A percentile compares a stretch with the other conserved stretches of the same genome.
Evolutionary conservation across 2,797 vertebrate genomes (phyloP).

Genomic region (Erpetoichthys calabaricus): DNA sequence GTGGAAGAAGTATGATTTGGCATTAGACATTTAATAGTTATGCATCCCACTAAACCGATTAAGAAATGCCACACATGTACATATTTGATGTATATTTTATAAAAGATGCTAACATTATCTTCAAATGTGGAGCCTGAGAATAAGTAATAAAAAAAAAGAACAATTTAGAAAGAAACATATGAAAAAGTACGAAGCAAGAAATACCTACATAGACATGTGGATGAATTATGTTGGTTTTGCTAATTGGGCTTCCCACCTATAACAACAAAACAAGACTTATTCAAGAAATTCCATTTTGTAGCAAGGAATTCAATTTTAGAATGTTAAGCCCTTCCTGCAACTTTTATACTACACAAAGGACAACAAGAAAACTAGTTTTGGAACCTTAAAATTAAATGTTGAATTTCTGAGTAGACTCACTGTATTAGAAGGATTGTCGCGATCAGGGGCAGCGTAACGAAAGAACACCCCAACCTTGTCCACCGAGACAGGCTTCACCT

Average conservation of each 20-base stretch:
- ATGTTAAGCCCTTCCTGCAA: slow-evolving; percentile 14
- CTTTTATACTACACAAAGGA: slow-evolving; percentile 14
- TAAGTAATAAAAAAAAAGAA: too few species aligned
- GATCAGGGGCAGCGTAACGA: slow-evolving; percentile 83
- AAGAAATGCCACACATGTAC: too few species aligned
- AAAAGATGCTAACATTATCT: too few species aligned
- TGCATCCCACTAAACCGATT: too few species aligned
- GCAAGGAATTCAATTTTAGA: slow-evolving; percentile 20
- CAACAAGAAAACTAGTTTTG: too few species aligned
- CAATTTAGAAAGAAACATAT: not conserved
- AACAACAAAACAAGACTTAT: slow-evolving; percentile 20
- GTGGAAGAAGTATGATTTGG: too few species aligned
- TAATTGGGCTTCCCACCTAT: slow-evolving; percentile 89
- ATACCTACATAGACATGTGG: slow-evolving; percentile 92
- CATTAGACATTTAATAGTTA: too few species aligned
- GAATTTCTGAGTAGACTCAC: slow-evolving; percentile 41
- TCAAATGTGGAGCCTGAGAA: too few species aligned
- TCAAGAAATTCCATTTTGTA: slow-evolving; percentile 8
- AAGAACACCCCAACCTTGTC: slow-evolving; percentile 96
- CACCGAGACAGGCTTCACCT: slow-evolving; percentile 88
- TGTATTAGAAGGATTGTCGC: slow-evolving; percentile 75
- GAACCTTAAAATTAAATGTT: too few species aligned
- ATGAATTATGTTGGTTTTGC: slow-evolving; percentile 91
- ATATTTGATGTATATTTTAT: too few species aligned
- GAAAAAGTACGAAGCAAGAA: slow-evolving; percentile 5